A percentile compares a stretch with the other conserved stretches of the same genome.
These are phyloP conservation scores for Drosophila sp. DNA, from an alignment of 1,140 invertebrate genomes.

Conservation along the genomic window DNA sequence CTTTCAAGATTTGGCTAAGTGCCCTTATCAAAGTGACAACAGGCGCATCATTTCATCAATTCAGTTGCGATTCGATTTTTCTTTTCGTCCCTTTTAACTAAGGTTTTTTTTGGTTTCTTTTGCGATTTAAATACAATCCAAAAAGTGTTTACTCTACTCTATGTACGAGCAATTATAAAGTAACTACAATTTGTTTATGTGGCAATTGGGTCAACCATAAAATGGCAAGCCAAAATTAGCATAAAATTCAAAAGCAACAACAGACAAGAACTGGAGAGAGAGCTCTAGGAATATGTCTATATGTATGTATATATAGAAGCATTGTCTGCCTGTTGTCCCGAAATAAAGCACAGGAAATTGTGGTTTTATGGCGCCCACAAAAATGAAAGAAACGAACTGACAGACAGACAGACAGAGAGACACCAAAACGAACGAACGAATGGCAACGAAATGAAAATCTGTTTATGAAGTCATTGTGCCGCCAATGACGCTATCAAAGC, in stretches of 20 bases:
- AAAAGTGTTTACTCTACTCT: too few species aligned
- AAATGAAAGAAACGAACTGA: constrained; percentile 21
- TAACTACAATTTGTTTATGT: constrained; percentile 18
- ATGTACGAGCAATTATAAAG: constrained; percentile 4
- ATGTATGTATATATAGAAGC: constrained; percentile 14
- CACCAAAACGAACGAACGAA: not conserved
- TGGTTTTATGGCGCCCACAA: constrained; percentile 49
- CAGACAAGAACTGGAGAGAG: constrained; percentile 12
- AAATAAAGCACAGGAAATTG: constrained; percentile 71
- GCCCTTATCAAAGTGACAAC: constrained; percentile 77
- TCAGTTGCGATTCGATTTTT: constrained; percentile 15
- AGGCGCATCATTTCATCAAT: constrained; percentile 55
- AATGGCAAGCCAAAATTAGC: constrained; percentile 31
- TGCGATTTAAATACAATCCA: constrained; percentile 40
- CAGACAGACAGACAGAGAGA: constrained; percentile 1
- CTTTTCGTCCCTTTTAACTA: not conserved
- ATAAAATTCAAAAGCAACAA: constrained; percentile 24
- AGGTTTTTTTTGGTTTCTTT: constrained; percentile 25
- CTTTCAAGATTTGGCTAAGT: constrained; percentile 65
- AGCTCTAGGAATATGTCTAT: constrained; percentile 12
- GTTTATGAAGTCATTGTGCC: constrained; percentile 77
- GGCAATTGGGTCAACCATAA: constrained; percentile 25
- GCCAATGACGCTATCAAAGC: constrained; percentile 55
- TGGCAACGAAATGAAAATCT: constrained; percentile 66
- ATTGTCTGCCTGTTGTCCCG: constrained; percentile 24